Evolutionary conservation across 2,797 vertebrate genomes (phyloP).

Genomic region (Antrozous pallidus): DNA sequence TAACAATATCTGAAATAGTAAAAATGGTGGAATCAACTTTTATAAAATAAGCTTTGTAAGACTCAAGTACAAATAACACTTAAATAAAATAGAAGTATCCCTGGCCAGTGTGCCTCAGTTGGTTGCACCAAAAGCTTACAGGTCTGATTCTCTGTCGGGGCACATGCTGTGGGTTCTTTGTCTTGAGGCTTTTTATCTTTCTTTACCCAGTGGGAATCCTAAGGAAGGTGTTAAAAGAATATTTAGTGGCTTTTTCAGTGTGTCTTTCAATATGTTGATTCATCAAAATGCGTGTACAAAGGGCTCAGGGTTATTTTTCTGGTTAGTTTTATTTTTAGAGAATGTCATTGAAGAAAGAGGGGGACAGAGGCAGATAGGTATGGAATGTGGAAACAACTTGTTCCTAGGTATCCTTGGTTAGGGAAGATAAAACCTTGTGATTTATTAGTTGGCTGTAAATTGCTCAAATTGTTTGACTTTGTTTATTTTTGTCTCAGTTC

Average conservation of each 20-base stretch:
- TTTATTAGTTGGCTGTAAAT: background rate
- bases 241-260: background rate
- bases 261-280: background rate
- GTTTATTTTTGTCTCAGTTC: background rate
- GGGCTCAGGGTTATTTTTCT: background rate
- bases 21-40: background rate
- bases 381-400: background rate
- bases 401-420: background rate
- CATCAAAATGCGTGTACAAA: background rate
- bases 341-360: background rate
- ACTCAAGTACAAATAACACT: slow-evolving; percentile 24
- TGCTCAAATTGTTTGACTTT: background rate
- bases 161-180: background rate
- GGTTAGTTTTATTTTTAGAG: background rate
- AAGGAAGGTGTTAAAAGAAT: background rate
- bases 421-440: background rate
- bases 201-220: background rate
- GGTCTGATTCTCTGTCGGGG: background rate
- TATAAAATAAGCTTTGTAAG: slow-evolving; percentile 12
- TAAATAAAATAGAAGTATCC: background rate
- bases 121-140: background rate
- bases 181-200: background rate
- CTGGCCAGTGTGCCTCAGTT: background rate
- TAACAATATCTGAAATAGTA: background rate
- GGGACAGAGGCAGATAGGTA: background rate